Evolutionary conservation across 2,797 vertebrate genomes (phyloP).

Genomic region (Macroramphosus scolopax): DNA sequence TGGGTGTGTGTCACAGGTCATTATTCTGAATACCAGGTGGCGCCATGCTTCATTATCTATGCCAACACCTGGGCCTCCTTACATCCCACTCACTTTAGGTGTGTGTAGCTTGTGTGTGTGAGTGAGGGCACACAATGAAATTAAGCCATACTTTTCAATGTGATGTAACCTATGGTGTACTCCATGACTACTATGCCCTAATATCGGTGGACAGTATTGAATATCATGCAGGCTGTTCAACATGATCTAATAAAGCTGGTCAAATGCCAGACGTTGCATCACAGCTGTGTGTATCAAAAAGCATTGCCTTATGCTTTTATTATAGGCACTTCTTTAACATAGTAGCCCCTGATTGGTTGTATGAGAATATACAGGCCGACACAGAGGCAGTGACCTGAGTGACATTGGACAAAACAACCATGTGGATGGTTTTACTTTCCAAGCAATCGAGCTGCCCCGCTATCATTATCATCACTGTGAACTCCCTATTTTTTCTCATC

Average conservation of each 20-base stretch:
- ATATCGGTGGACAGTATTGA: constrained; percentile 55
- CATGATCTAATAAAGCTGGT: constrained; percentile 54
- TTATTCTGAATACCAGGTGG: constrained; percentile 82
- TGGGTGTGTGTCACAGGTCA: constrained; percentile 79
- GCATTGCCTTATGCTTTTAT: constrained; percentile 6
- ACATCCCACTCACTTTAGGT: constrained; percentile 63
- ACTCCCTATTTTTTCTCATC: constrained; percentile 74
- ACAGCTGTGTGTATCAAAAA: constrained; percentile 5
- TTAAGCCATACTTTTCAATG: constrained; percentile 45
- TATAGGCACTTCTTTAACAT: constrained; percentile 14
- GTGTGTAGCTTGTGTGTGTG: constrained; percentile 44
- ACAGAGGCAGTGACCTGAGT: constrained; percentile 66
- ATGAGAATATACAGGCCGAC: constrained; percentile 36
- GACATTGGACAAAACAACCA: constrained; percentile 73
- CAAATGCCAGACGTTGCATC: constrained; percentile 8
- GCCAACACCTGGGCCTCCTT: constrained; percentile 79
- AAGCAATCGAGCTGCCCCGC: constrained; percentile 67
- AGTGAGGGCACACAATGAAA: constrained; percentile 39
- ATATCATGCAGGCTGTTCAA: too few species aligned
- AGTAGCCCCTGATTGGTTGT: constrained; percentile 32
- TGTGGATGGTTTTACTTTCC: constrained; percentile 73
- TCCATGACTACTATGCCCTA: constrained; percentile 35
- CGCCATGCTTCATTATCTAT: constrained; percentile 78
- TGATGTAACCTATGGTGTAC: constrained; percentile 50
- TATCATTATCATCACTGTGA: constrained; percentile 70